Percentiles rank a stretch among this genome's conserved stretches.
These are phyloP conservation scores for Pygocentrus nattereri DNA, from an alignment of 2,797 vertebrate species.

Conservation along the genomic window DNA sequence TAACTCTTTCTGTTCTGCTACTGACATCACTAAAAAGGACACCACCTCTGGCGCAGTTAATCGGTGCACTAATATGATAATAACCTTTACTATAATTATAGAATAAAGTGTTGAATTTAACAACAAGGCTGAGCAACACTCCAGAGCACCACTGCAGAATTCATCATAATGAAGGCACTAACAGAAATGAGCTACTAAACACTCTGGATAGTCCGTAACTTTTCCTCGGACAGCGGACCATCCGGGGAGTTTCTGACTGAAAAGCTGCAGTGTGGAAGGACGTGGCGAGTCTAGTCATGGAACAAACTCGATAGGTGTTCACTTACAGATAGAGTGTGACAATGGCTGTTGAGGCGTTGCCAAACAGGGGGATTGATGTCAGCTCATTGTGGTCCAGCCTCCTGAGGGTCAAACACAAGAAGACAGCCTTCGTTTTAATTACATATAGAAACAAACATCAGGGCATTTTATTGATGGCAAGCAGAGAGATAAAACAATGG, in stretches of 20 bases:
- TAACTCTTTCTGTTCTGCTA: too few species aligned
- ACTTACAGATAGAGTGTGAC: slow-evolving; percentile 92
- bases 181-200: too few species aligned
- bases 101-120: too few species aligned
- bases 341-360: slow-evolving; percentile 79
- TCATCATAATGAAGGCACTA: too few species aligned
- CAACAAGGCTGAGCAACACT: too few species aligned
- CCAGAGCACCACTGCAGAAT: too few species aligned
- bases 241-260: neutral
- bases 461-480: slow-evolving; percentile 2
- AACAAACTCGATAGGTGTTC: slow-evolving; percentile 40
- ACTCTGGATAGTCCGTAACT: neutral
- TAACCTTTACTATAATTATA: too few species aligned
- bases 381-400: slow-evolving; percentile 91
- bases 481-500: neutral
- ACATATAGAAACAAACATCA: slow-evolving; percentile 17
- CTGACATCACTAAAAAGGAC: too few species aligned
- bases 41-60: too few species aligned
- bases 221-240: neutral
- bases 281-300: neutral
- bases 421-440: slow-evolving; percentile 33
- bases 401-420: slow-evolving; percentile 72
- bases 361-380: slow-evolving; percentile 88
- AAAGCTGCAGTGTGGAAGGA: neutral
- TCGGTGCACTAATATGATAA: too few species aligned